Evolutionary conservation across 1,140 invertebrate species (phyloP), one percentile per base, ranked within the genome.

Genomic region (Drosophila athabasca): DNA sequence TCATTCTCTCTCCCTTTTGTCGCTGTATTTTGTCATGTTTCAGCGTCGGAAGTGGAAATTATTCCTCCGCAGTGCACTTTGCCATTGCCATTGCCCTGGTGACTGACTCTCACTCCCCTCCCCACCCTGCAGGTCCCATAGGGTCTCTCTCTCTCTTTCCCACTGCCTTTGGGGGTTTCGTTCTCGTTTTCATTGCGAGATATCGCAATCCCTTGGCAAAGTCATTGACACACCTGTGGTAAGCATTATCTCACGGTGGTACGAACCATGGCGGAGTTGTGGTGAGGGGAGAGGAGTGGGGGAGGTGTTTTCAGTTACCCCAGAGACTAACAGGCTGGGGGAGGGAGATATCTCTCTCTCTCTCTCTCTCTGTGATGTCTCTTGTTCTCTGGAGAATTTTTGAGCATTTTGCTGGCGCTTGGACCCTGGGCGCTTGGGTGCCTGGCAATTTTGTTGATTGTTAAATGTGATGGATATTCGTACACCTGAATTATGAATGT

Each of bases 41-140:
- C 70, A 87, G 24, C 83, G 82, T 88, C 83, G 82, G 79, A 87
- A 88, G 83, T 88, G 78, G 62, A 85, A 85, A 85, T 85, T 85
- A 85, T 85, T 39, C 71, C 82, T 39, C 71, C 82, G 84, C 72
- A 58, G 61, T 73, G 68, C 70, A 73, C 70, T 70, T 75, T 50
- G 71, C 44, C 64, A 64, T 65, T 70, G 75, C 74, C 66, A 68
- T 76, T 84, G 81, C 80, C 80, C 81, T 64, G 81, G 77, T 77
- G 80, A 79, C 82, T 68, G 80, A 79, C 65, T 68, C 39, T 53
- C 58, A 61, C 52, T 62, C 62, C 65, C 48, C 15, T 1, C 45
- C 6, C 19, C 6, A 3, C 26, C 26, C 24, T 19, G 8, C 29
- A 39, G 35, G 11, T 39, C 3, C 11, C 35, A 5, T 39, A 39